These are phyloP conservation scores for Alfaro cultratus DNA, from an alignment of 2,797 vertebrate species.

Conservation along the genomic window DNA sequence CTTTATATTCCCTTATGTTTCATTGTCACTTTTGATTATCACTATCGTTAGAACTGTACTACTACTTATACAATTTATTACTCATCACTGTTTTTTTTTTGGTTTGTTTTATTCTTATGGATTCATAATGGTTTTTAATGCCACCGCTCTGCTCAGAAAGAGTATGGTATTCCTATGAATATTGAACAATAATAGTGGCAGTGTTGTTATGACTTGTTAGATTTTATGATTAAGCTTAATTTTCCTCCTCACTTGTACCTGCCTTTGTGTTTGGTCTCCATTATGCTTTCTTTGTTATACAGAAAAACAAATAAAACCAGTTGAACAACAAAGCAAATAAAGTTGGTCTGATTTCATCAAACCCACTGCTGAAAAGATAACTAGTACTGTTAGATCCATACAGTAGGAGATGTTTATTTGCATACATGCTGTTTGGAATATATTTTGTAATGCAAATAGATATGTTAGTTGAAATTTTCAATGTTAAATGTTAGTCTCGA, in stretches of 20 bases:
- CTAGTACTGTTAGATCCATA: neutral
- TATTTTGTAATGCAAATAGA: neutral
- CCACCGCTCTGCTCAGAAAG: constrained; percentile 76
- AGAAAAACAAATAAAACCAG: constrained; percentile 85
- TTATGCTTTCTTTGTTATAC: constrained; percentile 87
- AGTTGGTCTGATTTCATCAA: constrained; percentile 14
- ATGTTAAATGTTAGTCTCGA: neutral
- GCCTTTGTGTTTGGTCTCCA: constrained; percentile 86
- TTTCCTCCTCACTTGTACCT: constrained; percentile 82
- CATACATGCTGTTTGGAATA: neutral
- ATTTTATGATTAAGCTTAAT: constrained; percentile 84
- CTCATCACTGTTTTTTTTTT: constrained; percentile 80
- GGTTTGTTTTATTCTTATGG: constrained; percentile 75
- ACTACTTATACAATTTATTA: constrained; percentile 85
- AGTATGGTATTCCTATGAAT: constrained; percentile 83
- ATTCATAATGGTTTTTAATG: constrained; percentile 82
- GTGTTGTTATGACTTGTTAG: constrained; percentile 85
- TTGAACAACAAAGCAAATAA: constrained; percentile 70
- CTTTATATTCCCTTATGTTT: constrained; percentile 83
- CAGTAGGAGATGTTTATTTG: neutral
- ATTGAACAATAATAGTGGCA: constrained; percentile 85
- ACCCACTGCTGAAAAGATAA: neutral
- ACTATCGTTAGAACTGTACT: constrained; percentile 87
- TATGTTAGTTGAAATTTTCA: neutral
- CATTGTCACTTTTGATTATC: constrained; percentile 86